A percentile compares a stretch with the other conserved stretches of the same genome.
These are phyloP conservation scores for Pandemis heparana DNA, from an alignment of 2,888 invertebrate genomes.

Conservation along the genomic window DNA sequence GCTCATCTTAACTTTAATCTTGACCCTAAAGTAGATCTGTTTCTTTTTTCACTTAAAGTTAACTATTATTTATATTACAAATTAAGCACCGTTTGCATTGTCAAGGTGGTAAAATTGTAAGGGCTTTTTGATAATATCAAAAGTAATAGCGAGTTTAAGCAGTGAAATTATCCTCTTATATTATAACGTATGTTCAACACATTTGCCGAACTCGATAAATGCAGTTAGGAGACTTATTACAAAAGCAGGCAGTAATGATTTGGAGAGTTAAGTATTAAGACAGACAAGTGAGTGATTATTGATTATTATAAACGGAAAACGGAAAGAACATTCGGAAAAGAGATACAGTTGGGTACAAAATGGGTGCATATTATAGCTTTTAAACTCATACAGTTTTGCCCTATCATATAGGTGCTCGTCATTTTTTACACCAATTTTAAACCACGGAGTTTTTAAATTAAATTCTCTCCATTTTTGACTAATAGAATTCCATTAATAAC, in stretches of 20 bases:
- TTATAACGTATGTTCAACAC: not conserved
- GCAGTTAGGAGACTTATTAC: not conserved
- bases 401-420: not conserved
- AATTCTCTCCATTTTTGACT: not conserved
- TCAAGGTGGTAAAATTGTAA: no score
- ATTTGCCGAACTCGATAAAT: not conserved
- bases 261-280: not conserved
- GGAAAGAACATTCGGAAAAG: not conserved
- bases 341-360: not conserved
- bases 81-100: not conserved
- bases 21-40: no score
- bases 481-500: not conserved
- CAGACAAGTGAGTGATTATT: not conserved
- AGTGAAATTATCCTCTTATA: slow-evolving; percentile 1
- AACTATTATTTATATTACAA: not conserved
- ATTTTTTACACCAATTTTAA: not conserved
- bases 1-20: not conserved
- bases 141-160: not conserved
- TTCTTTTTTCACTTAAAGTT: no score
- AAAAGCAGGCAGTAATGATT: not conserved
- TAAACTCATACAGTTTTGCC: not conserved
- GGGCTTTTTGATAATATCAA: not conserved
- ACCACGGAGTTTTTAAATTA: not conserved
- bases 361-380: not conserved
- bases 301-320: not conserved